Conservation (phyloP, 2,113 vertebrate genomes). For the Pangasianodon gigas region DNA sequence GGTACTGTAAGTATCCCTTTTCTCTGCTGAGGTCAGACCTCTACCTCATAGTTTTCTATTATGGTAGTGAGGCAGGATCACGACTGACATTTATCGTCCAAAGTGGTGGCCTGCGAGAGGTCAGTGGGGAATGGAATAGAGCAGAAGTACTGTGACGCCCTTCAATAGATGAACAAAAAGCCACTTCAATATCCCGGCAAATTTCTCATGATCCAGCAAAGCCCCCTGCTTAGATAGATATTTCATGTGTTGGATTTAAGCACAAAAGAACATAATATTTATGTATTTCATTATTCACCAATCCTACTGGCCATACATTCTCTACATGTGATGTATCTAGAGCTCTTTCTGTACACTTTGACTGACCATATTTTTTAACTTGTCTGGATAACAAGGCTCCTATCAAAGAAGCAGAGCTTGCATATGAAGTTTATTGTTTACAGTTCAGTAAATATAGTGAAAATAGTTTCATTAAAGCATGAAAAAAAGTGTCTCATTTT, state of each 20-base stretch:
- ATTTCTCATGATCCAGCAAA: constrained; percentile 90
- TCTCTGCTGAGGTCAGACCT: constrained; percentile 60
- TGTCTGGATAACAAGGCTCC: not conserved
- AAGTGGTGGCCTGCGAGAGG: constrained; percentile 73
- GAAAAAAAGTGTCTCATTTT: constrained; percentile 53
- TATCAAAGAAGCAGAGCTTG: constrained; percentile 3
- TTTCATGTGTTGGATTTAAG: constrained; percentile 84
- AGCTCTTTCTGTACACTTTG: not conserved
- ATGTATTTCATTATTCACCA: constrained; percentile 59
- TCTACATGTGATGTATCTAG: not conserved
- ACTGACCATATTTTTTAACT: not conserved
- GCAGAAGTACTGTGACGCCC: constrained; percentile 70
- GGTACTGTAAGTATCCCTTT: constrained; percentile 63
- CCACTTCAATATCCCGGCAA: constrained; percentile 82
- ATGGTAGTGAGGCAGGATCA: constrained; percentile 75
- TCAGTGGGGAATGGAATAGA: constrained; percentile 81
- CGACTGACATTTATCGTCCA: constrained; percentile 77
- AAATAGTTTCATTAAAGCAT: constrained; percentile 57
- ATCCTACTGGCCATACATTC: not conserved
- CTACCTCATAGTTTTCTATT: constrained; percentile 66
- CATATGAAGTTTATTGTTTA: constrained; percentile 69
- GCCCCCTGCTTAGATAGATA: constrained; percentile 82
- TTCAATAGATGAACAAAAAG: constrained; percentile 88
- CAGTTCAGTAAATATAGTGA: constrained; percentile 69
- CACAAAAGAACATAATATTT: constrained; percentile 83